phyloP scores from a whole-genome alignment of 2,888 invertebrate genomes.

The Cheilosia grossa region DNA sequence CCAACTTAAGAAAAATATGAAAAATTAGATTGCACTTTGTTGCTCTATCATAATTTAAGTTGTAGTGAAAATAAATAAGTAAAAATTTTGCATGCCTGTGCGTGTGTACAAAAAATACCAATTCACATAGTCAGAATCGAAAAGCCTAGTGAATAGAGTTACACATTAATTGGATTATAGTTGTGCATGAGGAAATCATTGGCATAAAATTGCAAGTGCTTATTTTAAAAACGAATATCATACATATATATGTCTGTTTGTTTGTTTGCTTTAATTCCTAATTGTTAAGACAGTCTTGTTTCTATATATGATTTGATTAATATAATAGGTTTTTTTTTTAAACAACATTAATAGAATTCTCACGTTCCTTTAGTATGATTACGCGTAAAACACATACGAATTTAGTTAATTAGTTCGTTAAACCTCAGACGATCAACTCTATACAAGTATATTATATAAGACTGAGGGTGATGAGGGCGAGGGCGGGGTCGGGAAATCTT shows the following conservation, averaged over 20 bases:
- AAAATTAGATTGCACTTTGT: conserved; percentile 60
- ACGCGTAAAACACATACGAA: conserved; percentile 49
- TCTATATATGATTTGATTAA: conserved; percentile 75
- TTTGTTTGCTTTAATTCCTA: conserved; percentile 66
- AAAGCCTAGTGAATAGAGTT: conserved; percentile 49
- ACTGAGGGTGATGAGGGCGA: background rate
- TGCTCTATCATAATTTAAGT: conserved; percentile 31
- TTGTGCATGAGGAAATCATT: conserved; percentile 70
- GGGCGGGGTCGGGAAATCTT: conserved; percentile 1
- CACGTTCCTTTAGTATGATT: conserved; percentile 49
- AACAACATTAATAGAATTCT: conserved; percentile 70
- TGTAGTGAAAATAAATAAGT: conserved; percentile 29
- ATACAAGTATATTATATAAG: conserved; percentile 39
- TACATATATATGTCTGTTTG: conserved; percentile 52
- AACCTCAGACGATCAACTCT: conserved; percentile 47
- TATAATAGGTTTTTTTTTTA: conserved; percentile 59
- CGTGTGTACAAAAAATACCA: conserved; percentile 35
- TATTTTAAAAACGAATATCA: conserved; percentile 66
- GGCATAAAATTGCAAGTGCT: conserved; percentile 68
- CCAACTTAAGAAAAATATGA: conserved; percentile 21
- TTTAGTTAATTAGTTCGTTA: conserved; percentile 45
- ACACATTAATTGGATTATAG: conserved; percentile 59
- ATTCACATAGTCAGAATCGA: conserved; percentile 38
- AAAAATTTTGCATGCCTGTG: conserved; percentile 40
- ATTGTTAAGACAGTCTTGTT: conserved; percentile 77